Conservation (phyloP, 2,797 vertebrate species). For the Typhlichthys subterraneus region DNA sequence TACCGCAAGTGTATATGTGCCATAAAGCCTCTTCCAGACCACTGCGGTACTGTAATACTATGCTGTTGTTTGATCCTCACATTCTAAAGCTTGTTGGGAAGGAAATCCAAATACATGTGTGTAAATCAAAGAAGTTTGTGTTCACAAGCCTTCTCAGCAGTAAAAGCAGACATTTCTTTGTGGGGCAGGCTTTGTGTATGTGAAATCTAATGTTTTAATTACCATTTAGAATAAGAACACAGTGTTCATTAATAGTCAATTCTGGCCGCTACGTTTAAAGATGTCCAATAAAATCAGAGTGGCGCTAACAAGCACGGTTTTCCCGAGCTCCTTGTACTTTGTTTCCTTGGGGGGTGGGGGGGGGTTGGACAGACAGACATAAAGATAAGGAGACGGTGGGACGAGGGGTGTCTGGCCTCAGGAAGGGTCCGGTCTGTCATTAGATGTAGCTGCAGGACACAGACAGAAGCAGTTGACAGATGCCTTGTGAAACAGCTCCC, state of each 20-base stretch:
- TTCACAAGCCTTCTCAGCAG: constrained; percentile 9
- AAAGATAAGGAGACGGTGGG: not conserved
- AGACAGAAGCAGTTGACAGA: not conserved
- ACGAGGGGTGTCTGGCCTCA: not conserved
- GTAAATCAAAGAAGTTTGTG: constrained; percentile 28
- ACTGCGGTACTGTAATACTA: constrained; percentile 58
- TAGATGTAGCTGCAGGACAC: not conserved
- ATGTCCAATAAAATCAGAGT: constrained; percentile 2
- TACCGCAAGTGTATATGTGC: constrained; percentile 57
- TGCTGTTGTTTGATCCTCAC: constrained; percentile 42
- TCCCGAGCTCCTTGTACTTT: not conserved
- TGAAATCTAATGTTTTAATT: not conserved
- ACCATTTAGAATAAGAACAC: not conserved
- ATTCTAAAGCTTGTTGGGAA: constrained; percentile 36
- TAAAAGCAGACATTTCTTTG: not conserved
- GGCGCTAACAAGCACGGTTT: not conserved
- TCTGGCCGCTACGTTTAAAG: not conserved
- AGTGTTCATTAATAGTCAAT: not conserved
- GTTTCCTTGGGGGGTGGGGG: not conserved
- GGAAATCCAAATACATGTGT: constrained; percentile 25
- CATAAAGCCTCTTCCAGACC: constrained; percentile 50
- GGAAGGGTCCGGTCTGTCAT: constrained; percentile 2
- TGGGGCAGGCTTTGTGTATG: constrained; percentile 1
- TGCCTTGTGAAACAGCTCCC: not conserved
- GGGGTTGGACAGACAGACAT: not conserved